These are phyloP conservation scores for Lasioglossum morio DNA, from an alignment of 2,888 invertebrate genomes.

Conservation along the genomic window DNA sequence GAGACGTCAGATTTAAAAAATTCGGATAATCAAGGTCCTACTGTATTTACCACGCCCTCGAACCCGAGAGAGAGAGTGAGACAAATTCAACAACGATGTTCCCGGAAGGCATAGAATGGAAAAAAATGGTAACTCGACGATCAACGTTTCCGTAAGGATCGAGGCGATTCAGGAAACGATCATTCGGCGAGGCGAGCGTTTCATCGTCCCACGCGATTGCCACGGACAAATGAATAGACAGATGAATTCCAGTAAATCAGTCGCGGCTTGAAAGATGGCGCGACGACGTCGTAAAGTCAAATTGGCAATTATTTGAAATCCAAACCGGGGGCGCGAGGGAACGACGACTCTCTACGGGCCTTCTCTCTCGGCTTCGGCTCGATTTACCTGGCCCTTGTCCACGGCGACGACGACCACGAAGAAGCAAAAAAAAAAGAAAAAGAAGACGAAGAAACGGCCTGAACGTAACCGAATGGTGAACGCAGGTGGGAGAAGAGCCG, in stretches of 20 bases:
- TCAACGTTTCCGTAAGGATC: neutral
- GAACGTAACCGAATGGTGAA: conserved; percentile 27
- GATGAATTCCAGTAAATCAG: conserved; percentile 24
- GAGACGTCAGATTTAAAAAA: neutral
- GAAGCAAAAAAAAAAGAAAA: conserved; percentile 20
- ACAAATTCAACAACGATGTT: neutral
- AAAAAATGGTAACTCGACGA: neutral
- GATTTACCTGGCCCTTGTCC: conserved; percentile 52
- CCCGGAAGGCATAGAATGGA: neutral
- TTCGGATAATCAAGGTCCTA: neutral
- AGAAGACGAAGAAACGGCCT: conserved; percentile 37
- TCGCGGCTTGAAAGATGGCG: conserved; percentile 22
- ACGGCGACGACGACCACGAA: conserved; percentile 1
- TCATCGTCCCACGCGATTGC: conserved; percentile 14
- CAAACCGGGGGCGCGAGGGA: conserved; percentile 3
- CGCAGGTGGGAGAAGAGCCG: conserved; percentile 42
- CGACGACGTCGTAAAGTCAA: conserved; percentile 16
- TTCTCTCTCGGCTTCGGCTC: conserved; percentile 34
- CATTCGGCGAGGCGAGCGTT: neutral
- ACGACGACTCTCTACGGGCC: conserved; percentile 8
- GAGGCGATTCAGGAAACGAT: conserved; percentile 1
- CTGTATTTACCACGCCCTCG: neutral
- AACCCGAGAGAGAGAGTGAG: neutral
- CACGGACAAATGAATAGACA: neutral
- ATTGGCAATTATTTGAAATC: conserved; percentile 38